A percentile compares a stretch with the other conserved stretches of the same genome.
phyloP scores from a whole-genome alignment of 2,797 vertebrate genomes.

The Eulemur albifrons region DNA sequence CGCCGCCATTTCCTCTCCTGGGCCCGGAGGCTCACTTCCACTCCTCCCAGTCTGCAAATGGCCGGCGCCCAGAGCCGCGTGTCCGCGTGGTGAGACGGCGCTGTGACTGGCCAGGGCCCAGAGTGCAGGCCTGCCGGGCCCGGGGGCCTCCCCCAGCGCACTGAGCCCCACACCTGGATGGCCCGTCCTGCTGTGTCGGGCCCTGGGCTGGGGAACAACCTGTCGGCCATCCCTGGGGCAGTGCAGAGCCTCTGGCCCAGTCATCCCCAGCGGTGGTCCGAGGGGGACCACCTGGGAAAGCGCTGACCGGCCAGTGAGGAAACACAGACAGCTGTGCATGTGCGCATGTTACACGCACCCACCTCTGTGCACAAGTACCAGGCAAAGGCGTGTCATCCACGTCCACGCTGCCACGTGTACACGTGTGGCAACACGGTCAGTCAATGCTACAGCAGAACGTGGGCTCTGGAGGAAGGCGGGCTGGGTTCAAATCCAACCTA shows the following conservation, averaged over 20 bases:
- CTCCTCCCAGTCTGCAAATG: conserved; percentile 55
- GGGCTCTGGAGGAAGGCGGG: not conserved
- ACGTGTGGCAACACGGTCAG: accelerated
- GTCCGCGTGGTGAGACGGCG: not conserved
- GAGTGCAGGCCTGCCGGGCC: not conserved
- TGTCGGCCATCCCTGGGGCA: not conserved
- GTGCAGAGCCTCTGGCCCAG: not conserved
- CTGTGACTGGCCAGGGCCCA: not conserved
- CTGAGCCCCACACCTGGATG: accelerated
- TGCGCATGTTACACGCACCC: accelerated
- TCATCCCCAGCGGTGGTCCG: too few species aligned
- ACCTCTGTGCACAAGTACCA: accelerated
- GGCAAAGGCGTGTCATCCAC: accelerated
- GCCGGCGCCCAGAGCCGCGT: not conserved
- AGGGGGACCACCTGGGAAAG: not conserved
- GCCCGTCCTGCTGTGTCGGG: not conserved
- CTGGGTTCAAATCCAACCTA: not conserved
- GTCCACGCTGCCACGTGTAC: accelerated
- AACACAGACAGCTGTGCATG: accelerated
- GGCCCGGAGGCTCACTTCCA: not conserved
- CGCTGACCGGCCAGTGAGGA: accelerated
- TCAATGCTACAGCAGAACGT: accelerated
- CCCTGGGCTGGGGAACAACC: not conserved
- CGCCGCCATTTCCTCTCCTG: conserved; percentile 65
- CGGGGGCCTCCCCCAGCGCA: not conserved